Evolutionary conservation across 2,113 vertebrate species (phyloP).

Genomic region (Sorex fumeus): DNA sequence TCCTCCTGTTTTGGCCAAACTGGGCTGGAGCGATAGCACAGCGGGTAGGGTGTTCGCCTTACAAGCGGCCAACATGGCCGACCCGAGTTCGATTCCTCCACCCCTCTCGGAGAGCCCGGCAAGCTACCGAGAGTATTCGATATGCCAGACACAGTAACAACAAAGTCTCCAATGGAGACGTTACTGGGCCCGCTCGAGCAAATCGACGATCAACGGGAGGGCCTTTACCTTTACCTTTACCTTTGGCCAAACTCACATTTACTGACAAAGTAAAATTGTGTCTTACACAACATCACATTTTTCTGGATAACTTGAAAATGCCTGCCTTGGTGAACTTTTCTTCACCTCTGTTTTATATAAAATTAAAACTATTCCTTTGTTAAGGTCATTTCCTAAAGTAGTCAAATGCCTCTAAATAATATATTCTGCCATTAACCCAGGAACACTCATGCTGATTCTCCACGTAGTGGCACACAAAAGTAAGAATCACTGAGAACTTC

Average conservation of each 20-base stretch:
- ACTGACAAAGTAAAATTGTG: neutral
- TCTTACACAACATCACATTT: neutral
- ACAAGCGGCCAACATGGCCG: too few species aligned
- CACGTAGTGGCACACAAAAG: conserved; percentile 15
- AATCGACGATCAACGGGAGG: too few species aligned
- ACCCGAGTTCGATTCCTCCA: too few species aligned
- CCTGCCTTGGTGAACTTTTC: conserved; percentile 36
- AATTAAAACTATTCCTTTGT: conserved; percentile 57
- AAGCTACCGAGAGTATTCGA: too few species aligned
- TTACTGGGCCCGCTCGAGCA: too few species aligned
- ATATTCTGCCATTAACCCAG: conserved; percentile 13
- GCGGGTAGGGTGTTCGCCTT: too few species aligned
- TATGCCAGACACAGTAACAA: too few species aligned
- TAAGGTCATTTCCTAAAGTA: neutral
- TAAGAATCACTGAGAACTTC: neutral
- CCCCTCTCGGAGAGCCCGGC: too few species aligned
- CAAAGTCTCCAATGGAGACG: too few species aligned
- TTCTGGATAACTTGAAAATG: conserved; percentile 4
- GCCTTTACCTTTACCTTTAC: too few species aligned
- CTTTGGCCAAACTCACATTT: conserved; percentile 22
- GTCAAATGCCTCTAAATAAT: neutral
- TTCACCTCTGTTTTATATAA: conserved; percentile 16
- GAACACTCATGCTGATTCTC: neutral
- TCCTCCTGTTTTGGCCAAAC: conserved; percentile 38
- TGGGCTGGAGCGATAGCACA: too few species aligned